Evolutionary conservation across 2,888 invertebrate genomes (phyloP).

Genomic region (Oligia latruncula): DNA sequence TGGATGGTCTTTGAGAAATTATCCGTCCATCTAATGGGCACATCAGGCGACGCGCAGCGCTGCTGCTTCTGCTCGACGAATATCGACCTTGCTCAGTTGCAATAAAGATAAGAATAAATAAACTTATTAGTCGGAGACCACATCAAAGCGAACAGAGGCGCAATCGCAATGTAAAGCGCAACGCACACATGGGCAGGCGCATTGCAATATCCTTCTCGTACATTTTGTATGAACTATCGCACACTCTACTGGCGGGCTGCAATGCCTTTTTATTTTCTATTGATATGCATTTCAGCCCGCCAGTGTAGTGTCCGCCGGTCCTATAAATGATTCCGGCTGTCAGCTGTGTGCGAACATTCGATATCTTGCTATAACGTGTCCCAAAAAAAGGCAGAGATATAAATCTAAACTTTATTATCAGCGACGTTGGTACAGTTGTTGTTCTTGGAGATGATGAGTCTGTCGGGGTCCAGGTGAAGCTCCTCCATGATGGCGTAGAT

Average conservation of each 20-base stretch:
- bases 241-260: background rate
- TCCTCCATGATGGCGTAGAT: conserved; percentile 91
- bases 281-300: background rate
- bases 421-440: conserved; percentile 88
- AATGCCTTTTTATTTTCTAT: background rate
- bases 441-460: conserved; percentile 93
- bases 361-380: no score
- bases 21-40: background rate
- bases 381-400: conserved; percentile 25
- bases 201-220: background rate
- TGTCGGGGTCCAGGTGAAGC: conserved; percentile 92
- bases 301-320: background rate
- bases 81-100: background rate
- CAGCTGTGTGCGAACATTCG: background rate
- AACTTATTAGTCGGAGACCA: background rate
- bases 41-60: background rate
- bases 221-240: background rate
- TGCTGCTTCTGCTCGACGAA: background rate
- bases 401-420: conserved; percentile 55
- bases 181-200: background rate
- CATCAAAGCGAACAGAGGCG: background rate
- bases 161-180: background rate
- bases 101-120: background rate
- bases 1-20: background rate
- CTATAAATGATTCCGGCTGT: background rate